A percentile compares a stretch with the other conserved stretches of the same genome.
These are phyloP conservation scores for Gallinago jamesoni DNA, from an alignment of 2,113 vertebrate species.

Conservation along the genomic window DNA sequence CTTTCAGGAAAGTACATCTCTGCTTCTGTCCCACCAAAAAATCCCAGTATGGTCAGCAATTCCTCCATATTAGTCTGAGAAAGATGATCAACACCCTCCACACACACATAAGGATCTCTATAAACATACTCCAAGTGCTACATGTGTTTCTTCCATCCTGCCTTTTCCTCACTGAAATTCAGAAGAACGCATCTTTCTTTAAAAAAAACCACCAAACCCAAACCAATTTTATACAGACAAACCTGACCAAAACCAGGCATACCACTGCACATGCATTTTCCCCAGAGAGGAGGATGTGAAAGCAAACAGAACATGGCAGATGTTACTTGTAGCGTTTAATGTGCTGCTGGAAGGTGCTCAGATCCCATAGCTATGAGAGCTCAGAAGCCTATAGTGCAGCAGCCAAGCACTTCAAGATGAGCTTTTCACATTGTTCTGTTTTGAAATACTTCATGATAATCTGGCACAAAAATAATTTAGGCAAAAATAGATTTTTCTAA, in stretches of 20 bases:
- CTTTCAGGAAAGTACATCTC: background rate
- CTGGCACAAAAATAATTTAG: constrained; percentile 43
- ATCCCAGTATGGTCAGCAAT: background rate
- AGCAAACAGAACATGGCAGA: background rate
- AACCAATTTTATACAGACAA: background rate
- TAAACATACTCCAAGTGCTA: background rate
- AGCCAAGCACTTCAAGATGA: constrained; percentile 47
- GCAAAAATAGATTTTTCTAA: constrained; percentile 39
- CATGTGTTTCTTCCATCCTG: accelerated
- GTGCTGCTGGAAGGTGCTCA: background rate
- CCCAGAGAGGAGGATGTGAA: background rate
- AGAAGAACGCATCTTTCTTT: background rate
- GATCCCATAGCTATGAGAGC: background rate
- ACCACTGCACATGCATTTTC: background rate
- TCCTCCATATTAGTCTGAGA: background rate
- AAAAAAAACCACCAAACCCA: background rate
- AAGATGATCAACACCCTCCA: background rate
- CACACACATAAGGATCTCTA: too few species aligned
- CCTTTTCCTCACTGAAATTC: background rate
- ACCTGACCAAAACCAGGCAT: background rate
- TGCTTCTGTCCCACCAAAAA: background rate
- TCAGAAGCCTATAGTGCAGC: background rate
- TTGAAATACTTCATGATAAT: constrained; percentile 60
- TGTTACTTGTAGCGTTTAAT: background rate
- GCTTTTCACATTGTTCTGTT: constrained; percentile 57